phyloP scores from a whole-genome alignment of 1,140 invertebrate genomes.

The Zaprionus inermis region DNA sequence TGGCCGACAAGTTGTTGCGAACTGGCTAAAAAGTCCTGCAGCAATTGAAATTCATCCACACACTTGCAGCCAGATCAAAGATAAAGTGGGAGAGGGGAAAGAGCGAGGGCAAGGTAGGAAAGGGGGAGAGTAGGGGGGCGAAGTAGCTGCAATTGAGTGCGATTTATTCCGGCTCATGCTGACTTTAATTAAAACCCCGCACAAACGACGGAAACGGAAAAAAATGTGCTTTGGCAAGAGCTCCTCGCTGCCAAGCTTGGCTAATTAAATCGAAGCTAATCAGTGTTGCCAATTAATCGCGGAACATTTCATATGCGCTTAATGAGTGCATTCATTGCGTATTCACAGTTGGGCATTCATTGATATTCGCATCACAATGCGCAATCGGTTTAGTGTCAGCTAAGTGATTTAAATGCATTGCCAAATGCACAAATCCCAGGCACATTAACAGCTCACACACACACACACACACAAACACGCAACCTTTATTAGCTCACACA shows the following conservation, averaged over 20 bases:
- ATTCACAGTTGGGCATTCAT: conserved; percentile 11
- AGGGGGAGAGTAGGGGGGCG: not conserved
- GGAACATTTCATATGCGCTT: not conserved
- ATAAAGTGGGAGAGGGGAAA: not conserved
- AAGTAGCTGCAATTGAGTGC: not conserved
- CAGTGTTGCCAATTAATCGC: not conserved
- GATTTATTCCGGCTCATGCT: not conserved
- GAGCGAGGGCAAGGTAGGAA: not conserved
- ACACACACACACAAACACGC: conserved; percentile 1
- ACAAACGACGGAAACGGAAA: not conserved
- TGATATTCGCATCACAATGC: conserved; percentile 31
- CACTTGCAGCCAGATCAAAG: not conserved
- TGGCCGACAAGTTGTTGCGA: conserved; percentile 15
- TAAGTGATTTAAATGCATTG: conserved; percentile 58
- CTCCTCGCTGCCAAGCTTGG: too few species aligned
- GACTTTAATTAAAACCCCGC: not conserved
- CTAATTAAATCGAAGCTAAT: conserved; percentile 4
- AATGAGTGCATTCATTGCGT: conserved; percentile 15
- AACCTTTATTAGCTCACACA: conserved; percentile 2
- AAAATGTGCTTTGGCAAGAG: conserved; percentile 2
- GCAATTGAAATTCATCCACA: conserved; percentile 8
- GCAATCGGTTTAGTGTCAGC: conserved; percentile 40
- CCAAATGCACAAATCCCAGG: conserved; percentile 55
- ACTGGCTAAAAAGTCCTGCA: conserved; percentile 11
- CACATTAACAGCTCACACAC: conserved; percentile 65